These are phyloP conservation scores for Periphyllus acericola DNA, from an alignment of 2,888 invertebrate species.

Conservation along the genomic window DNA sequence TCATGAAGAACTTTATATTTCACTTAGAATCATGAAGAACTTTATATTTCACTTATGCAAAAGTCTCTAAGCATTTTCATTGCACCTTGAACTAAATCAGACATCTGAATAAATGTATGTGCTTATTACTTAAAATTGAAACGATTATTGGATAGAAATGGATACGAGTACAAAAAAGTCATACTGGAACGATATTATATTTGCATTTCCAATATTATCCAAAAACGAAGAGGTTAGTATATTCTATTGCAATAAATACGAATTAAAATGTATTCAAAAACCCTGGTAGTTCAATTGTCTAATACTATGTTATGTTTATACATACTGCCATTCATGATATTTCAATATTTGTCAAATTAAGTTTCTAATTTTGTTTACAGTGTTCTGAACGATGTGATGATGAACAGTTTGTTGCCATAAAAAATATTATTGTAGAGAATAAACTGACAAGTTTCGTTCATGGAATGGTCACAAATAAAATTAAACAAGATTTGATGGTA, in stretches of 20 bases:
- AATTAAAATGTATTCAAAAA: background rate
- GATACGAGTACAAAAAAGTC: background rate
- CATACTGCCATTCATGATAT: background rate
- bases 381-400: constrained; percentile 66
- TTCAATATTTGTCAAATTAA: background rate
- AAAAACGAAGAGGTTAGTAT: constrained; percentile 24
- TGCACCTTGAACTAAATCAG: too few relatives aligned
- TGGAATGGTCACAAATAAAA: constrained; percentile 41
- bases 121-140: background rate
- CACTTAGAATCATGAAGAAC: too few relatives aligned
- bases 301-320: background rate
- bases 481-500: constrained; percentile 44
- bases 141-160: background rate
- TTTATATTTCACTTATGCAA: too few relatives aligned
- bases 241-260: background rate
- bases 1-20: too few relatives aligned
- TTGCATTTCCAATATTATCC: constrained; percentile 49
- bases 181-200: constrained; percentile 39
- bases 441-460: constrained; percentile 63
- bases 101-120: background rate
- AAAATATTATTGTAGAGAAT: constrained; percentile 66
- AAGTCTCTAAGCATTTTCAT: too few relatives aligned
- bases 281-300: background rate
- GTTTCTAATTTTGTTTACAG: constrained; percentile 57
- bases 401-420: constrained; percentile 67